phyloP scores from a whole-genome alignment of 2,797 vertebrate species.

The Pseudocheirus occidentalis region DNA sequence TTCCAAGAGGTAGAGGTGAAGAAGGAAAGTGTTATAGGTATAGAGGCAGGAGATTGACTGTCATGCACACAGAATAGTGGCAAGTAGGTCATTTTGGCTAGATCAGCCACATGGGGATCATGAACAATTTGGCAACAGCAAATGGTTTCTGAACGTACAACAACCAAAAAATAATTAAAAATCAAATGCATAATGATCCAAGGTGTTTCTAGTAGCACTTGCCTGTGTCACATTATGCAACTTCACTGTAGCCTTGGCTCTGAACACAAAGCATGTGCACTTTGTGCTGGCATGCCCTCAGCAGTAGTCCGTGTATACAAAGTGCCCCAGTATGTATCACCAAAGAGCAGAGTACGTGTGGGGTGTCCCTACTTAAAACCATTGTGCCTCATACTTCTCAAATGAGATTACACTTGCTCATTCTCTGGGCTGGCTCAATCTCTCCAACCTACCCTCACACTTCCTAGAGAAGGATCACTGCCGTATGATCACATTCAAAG shows the following conservation, averaged over 20 bases:
- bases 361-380: too few species aligned
- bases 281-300: too few species aligned
- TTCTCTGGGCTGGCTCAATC: too few species aligned
- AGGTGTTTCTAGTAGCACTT: too few species aligned
- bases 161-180: too few species aligned
- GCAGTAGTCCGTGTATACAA: neutral
- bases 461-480: neutral
- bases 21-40: neutral
- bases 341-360: neutral
- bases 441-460: neutral
- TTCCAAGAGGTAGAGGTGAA: neutral
- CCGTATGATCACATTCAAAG: neutral
- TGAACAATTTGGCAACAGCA: too few species aligned
- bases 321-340: neutral
- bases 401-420: neutral
- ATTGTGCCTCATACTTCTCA: neutral
- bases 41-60: neutral
- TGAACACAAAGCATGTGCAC: too few species aligned
- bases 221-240: too few species aligned
- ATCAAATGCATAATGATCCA: too few species aligned
- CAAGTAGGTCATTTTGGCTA: neutral
- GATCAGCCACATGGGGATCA: neutral
- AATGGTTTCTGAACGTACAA: too few species aligned
- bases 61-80: neutral
- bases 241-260: too few species aligned